Conservation (phyloP, 2,113 vertebrate species). For the Psammodynastes pulverulentus region DNA sequence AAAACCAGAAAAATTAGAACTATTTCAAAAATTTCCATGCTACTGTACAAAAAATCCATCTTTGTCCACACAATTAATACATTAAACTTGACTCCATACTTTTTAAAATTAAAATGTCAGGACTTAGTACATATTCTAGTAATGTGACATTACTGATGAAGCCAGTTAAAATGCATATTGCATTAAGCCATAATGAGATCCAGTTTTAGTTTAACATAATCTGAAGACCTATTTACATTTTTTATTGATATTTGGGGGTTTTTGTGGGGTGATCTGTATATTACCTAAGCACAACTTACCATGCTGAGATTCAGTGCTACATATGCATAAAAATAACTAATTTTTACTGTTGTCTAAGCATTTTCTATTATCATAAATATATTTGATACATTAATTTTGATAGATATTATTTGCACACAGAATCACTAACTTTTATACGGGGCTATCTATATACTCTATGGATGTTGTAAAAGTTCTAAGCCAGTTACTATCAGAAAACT, state of each 20-base stretch:
- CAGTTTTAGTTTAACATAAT: not conserved
- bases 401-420: not conserved
- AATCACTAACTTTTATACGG: not conserved
- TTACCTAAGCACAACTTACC: not conserved
- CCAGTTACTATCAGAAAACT: not conserved
- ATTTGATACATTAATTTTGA: not conserved
- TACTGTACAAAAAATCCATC: not conserved
- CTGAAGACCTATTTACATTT: not conserved
- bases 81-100: not conserved
- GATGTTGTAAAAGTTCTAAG: not conserved
- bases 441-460: not conserved
- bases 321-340: not conserved
- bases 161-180: not conserved
- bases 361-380: not conserved
- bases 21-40: not conserved
- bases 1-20: not conserved
- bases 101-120: not conserved
- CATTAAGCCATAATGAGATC: not conserved
- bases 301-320: not conserved
- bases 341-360: not conserved
- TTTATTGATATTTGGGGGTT: not conserved
- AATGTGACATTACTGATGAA: not conserved
- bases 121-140: not conserved
- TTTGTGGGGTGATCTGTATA: not conserved
- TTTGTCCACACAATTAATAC: not conserved